A percentile compares a stretch with the other conserved stretches of the same genome.
These are phyloP conservation scores for Thoracochromis brauschi DNA, from an alignment of 2,113 vertebrate species.

Conservation along the genomic window DNA sequence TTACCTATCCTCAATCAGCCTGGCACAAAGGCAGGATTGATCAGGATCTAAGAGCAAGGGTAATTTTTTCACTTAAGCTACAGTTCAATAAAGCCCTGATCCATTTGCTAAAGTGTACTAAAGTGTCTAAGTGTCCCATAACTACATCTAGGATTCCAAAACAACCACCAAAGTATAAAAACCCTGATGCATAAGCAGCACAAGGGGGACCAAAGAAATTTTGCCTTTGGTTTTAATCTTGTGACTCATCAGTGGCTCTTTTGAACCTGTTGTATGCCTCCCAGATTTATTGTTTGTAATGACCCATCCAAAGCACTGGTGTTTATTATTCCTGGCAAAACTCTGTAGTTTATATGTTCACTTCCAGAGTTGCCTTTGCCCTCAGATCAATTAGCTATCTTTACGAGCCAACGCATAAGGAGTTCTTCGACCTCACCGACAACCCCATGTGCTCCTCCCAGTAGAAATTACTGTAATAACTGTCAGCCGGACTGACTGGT, in stretches of 20 bases:
- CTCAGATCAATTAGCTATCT: constrained; percentile 16
- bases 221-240: not conserved
- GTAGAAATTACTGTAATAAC: constrained; percentile 27
- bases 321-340: not conserved
- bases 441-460: not conserved
- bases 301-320: not conserved
- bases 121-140: not conserved
- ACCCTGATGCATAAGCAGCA: not conserved
- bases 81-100: not conserved
- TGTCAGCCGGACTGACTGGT: constrained; percentile 23
- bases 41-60: not conserved
- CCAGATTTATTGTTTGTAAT: not conserved
- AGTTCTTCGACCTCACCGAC: not conserved
- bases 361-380: not conserved
- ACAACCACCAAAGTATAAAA: not conserved
- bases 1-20: not conserved
- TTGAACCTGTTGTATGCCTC: not conserved
- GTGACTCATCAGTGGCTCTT: not conserved
- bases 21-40: not conserved
- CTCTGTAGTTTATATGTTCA: not conserved
- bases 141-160: not conserved
- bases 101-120: not conserved
- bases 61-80: not conserved
- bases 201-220: not conserved
- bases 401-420: constrained; percentile 4